Conservation (phyloP, 2,888 invertebrate species). For the Sericinus montela region DNA sequence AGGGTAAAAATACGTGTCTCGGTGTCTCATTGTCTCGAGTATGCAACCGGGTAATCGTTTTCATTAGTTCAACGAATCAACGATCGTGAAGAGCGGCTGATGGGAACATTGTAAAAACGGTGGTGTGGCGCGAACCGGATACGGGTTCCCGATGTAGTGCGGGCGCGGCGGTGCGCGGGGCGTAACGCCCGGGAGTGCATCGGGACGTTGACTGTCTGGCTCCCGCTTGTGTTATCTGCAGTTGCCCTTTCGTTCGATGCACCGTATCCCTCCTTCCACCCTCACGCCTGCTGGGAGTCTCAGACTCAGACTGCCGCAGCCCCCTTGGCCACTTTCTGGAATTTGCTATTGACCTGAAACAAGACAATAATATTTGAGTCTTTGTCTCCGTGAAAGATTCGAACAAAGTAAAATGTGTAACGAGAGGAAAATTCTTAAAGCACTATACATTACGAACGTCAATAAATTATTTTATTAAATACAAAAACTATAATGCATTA, state of each 20-base stretch:
- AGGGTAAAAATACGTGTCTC: constrained; percentile 24
- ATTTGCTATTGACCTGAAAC: constrained; percentile 68
- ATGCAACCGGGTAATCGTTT: constrained; percentile 62
- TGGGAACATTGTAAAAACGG: constrained; percentile 54
- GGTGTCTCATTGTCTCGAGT: constrained; percentile 54
- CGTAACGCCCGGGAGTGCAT: constrained; percentile 54
- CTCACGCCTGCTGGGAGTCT: constrained; percentile 40
- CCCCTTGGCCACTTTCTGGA: constrained; percentile 53
- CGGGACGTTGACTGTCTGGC: constrained; percentile 78
- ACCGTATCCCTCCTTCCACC: constrained; percentile 69
- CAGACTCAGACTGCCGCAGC: constrained; percentile 62
- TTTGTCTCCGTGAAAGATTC: too few relatives aligned
- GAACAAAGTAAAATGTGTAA: too few relatives aligned
- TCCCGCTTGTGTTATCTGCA: constrained; percentile 73
- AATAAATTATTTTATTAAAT: too few relatives aligned
- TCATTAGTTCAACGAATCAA: constrained; percentile 62
- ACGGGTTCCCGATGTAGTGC: constrained; percentile 59
- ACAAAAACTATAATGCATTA: background rate
- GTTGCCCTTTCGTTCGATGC: constrained; percentile 78
- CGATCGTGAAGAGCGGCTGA: constrained; percentile 33
- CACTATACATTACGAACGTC: too few relatives aligned
- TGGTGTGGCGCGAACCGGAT: constrained; percentile 51
- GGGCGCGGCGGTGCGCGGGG: constrained; percentile 30
- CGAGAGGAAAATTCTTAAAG: too few relatives aligned
- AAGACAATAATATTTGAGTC: constrained; percentile 21